A percentile compares a stretch with the other conserved stretches of the same genome.
phyloP scores from a whole-genome alignment of 1,140 invertebrate genomes.

The Ceratina calcarata region DNA sequence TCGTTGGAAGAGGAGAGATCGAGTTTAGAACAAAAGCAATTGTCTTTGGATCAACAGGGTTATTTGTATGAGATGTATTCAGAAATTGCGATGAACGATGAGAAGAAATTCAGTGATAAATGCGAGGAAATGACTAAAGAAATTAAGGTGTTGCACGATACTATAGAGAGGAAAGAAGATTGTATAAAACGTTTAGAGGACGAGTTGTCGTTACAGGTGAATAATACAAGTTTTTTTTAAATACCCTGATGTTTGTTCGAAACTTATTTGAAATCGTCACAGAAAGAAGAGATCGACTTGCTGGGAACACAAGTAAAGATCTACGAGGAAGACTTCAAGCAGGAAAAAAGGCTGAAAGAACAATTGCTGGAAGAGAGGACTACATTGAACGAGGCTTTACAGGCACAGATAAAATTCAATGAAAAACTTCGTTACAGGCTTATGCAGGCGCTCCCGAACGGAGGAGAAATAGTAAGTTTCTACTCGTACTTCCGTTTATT shows the following conservation, averaged over 20 bases:
- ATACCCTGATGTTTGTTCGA: not conserved
- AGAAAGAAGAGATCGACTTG: conserved; percentile 33
- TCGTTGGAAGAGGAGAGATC: conserved; percentile 52
- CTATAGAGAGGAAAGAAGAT: not conserved
- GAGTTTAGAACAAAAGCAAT: conserved; percentile 65
- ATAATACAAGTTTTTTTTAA: not conserved
- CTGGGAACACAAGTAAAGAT: conserved; percentile 14
- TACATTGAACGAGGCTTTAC: conserved; percentile 12
- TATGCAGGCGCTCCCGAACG: not conserved
- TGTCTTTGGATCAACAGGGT: conserved; percentile 67
- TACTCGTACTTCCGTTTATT: not conserved
- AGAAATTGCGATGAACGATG: conserved; percentile 31
- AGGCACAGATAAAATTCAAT: conserved; percentile 27
- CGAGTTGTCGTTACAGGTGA: not conserved
- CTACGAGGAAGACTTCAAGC: conserved; percentile 51
- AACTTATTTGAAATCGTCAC: not conserved
- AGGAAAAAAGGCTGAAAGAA: conserved; percentile 28
- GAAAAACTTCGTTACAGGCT: not conserved
- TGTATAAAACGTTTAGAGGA: not conserved
- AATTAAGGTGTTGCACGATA: not conserved
- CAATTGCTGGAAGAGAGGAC: conserved; percentile 25
- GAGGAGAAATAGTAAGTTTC: not conserved
- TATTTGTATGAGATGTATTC: conserved; percentile 63
- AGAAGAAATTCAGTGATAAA: conserved; percentile 21
- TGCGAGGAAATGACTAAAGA: conserved; percentile 1